phyloP scores from a whole-genome alignment of 2,113 vertebrate species.

The Petaurus breviceps region DNA sequence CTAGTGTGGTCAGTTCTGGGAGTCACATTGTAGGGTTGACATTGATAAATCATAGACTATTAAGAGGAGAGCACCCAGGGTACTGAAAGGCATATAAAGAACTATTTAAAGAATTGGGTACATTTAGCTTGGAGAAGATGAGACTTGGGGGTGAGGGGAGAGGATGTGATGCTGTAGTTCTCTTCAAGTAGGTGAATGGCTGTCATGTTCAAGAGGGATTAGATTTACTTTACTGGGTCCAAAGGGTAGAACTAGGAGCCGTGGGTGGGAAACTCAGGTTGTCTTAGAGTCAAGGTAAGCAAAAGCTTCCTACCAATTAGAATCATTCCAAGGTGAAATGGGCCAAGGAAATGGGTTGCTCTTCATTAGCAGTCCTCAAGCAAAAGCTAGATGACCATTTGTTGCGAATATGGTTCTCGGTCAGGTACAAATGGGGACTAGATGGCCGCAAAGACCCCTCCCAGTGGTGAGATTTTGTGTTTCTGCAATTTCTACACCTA shows the following conservation, averaged over 20 bases:
- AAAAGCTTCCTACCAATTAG: neutral
- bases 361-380: neutral
- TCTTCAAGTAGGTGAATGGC: neutral
- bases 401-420: neutral
- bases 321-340: neutral
- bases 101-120: neutral
- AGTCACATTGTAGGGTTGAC: neutral
- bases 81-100: neutral
- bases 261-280: neutral
- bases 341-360: neutral
- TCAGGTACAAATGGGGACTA: neutral
- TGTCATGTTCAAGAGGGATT: neutral
- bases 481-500: slow-evolving; percentile 50
- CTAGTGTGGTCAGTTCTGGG: neutral
- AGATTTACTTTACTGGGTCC: neutral
- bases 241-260: neutral
- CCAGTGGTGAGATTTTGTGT: neutral
- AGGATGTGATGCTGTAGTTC: neutral
- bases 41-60: neutral
- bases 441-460: neutral
- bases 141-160: neutral
- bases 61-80: neutral
- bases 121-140: neutral
- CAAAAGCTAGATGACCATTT: neutral
- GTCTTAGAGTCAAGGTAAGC: neutral